Conservation (phyloP, 2,888 invertebrate genomes). For the Archips crataeganus region DNA sequence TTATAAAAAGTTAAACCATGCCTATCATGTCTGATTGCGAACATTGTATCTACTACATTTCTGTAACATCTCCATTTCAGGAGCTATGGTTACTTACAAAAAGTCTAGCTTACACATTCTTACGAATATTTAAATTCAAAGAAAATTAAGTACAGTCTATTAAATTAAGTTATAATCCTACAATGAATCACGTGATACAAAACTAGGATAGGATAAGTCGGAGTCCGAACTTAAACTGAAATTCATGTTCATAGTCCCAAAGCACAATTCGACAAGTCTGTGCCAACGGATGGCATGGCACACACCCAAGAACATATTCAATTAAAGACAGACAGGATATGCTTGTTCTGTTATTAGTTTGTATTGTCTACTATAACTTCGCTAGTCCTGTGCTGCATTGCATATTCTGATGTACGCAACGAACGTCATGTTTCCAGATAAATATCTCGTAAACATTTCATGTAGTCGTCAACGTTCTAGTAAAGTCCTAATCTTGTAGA, state of each 20-base stretch:
- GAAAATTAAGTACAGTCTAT: too few species aligned
- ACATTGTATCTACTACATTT: too few species aligned
- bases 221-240: background rate
- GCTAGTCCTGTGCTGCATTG: background rate
- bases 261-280: background rate
- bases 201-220: background rate
- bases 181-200: background rate
- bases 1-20: too few species aligned
- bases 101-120: too few species aligned
- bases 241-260: background rate
- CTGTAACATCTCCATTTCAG: too few species aligned
- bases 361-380: slow-evolving; percentile 22
- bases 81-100: too few species aligned
- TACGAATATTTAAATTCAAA: too few species aligned
- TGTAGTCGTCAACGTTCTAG: too few species aligned
- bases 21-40: too few species aligned
- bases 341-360: slow-evolving; percentile 27
- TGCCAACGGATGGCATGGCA: slow-evolving; percentile 3
- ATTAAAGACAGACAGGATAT: slow-evolving; percentile 23
- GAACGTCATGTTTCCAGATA: background rate
- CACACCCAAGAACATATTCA: slow-evolving; percentile 27
- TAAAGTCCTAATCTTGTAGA: too few species aligned
- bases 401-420: background rate
- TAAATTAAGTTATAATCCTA: too few species aligned
- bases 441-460: background rate